Base-by-base conservation (phyloP, 1,140 invertebrate species). In the Panagrolaimus sp. region DNA sequence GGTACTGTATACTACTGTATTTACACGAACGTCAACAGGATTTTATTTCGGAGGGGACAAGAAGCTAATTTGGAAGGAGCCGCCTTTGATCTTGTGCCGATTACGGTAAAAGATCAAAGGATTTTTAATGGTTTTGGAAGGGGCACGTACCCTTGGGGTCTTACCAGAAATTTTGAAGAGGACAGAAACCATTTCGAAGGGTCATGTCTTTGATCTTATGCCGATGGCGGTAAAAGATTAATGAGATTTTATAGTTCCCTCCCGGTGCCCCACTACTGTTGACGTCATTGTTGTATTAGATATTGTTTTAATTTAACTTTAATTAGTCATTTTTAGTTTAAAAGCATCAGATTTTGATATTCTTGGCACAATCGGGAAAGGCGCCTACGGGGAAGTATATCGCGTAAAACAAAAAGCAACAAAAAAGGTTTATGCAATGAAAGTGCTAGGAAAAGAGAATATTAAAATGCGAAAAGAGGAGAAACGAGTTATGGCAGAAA, bases 401-500 rank as follows among this genome's bases (percentile, higher is more conserved):
- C 82, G 89, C 45, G 89, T 89, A 1, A 81, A 85, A 63, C 87
- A 89, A 74, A 86, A 86, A 69, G 74, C 72, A 7, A 62, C 46
- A n/a, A 55, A 66, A 8, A 85, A 85, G 71, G 83, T 88, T 46
- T 89, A 88, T 81, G 89, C 89, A 15, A 86, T 89, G 65, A 89
- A 89, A 84, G 88, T 89, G n/a, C 69, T 87, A 38, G 83, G 85
- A 65, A 86, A 86, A 48, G 78, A 80, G 26, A 76, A 78, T 48
- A 88, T 89, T 62, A 84, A 89, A 74, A 87, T 87, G 71, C 81
- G 87, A 67, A 89, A 89, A 81, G 89, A 81, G 63, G 88, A 87
- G 3, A 87, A 87, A 76, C 89, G 89, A 75, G 88, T 89, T 26
- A 89, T 89, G 88, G 87, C 88, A 32, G 89, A 89, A 79, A 79